Evolutionary conservation across 1,140 invertebrate genomes (phyloP), one percentile per base, ranked within the genome.

Genomic region (Luehdorfia chinensis): DNA sequence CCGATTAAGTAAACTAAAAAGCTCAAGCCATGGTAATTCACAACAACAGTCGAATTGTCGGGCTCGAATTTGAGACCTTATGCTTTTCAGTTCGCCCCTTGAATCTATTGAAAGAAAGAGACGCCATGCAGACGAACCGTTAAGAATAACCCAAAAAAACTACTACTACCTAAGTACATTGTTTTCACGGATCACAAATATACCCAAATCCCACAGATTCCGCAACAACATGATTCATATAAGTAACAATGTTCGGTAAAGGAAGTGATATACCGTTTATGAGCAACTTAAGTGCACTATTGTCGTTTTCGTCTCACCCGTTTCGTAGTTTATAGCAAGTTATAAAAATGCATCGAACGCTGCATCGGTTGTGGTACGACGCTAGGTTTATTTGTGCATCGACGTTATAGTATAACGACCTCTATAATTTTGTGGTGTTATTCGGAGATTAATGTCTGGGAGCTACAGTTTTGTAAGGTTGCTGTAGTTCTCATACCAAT

Each of bases 261-360:
- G 59, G 66, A 66, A 68, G 62, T 66, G 60, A 73, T 71, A 61
- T 64, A 74, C 31, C 52, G 68, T 75, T 76, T 76, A 79, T 67
- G 71, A 66, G 65, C 32, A 52, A 66, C 61, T 71, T 76, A 73
- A 75, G 61, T 65, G 61, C 64, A 60, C 65, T 59, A 68, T 72
- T 66, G 71, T 73, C 59, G 66, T 74, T 69, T 66, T 53, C 62
- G 59, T 62, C 56, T 63, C 54, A 59, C 34, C 53, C 56, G 50
- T 59, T 45, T 34, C 48, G 30, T 54, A 53, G 66, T 79, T 79
- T 76, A 79, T 75, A 52, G 59, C 56, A 14, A 45, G 53, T 51
- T 47, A 72, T 78, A 75, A 78, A 75, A 78, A 67, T 68, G 75
- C 66, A 71, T 75, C 67, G 75, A 78, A 70, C 59, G 41, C 44